Base-by-base conservation (phyloP, 2,797 vertebrate genomes). In the Aplochiton taeniatus region DNA sequence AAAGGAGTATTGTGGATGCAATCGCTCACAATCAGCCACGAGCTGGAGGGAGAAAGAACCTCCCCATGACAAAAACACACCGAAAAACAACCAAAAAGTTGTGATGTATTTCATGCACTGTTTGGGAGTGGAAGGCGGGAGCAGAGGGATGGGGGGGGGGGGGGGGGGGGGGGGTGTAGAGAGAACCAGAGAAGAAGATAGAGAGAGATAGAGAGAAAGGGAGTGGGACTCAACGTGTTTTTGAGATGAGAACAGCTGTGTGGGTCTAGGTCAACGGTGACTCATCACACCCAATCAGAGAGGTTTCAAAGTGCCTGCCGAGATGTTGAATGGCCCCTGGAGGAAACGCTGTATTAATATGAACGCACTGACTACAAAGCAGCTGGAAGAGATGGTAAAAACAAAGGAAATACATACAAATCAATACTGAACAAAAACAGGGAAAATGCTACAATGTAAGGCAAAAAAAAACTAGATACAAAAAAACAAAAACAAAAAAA, bases 11-110 rank as follows among this genome's bases (percentile, higher is more conserved):
- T 87, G 87, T 91, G 88, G 90, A 64, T 91, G 87, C 90, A 90
- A 92, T 93, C 85, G 83, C 86, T 91, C 89, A 89, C 90, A 90
- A 91, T 92, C 91, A 92, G 89, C 89, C 88, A 83, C n/a, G n/a
- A n/a, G n/a, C n/a, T n/a, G n/a, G n/a, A n/a, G n/a, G n/a, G n/a
- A n/a, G n/a, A n/a, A n/a, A n/a, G n/a, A n/a, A n/a, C n/a, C n/a
- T n/a, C n/a, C n/a, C n/a, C n/a, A 14, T 13, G 9, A 56, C 9
- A 48, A 18, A 58, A 44, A 57, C 1, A 48, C 4, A 61, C 14
- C 11, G n/a, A 16, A 53, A 45, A n/a, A 45, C 6, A 18, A 13
- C 13, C 10, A 90, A 86, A 87, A 82, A 83, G 86, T 87, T 86
- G 82, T 78, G 84, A 85, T 87, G 87, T 83, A 84, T 77, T 90